phyloP scores from a whole-genome alignment of 2,113 vertebrate genomes.

The Platichthys flesus region DNA sequence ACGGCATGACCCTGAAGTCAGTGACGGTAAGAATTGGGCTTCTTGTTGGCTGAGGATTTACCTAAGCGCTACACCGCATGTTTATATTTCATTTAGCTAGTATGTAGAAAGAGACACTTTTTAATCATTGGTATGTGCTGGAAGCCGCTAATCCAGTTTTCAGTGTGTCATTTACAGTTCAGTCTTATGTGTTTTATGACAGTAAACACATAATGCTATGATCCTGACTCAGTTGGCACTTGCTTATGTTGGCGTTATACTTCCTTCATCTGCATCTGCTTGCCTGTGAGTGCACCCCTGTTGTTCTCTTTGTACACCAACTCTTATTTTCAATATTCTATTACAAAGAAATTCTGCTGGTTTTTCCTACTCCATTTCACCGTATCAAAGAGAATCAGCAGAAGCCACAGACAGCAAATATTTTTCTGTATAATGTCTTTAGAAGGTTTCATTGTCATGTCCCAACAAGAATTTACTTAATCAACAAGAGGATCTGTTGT shows the following conservation, averaged over 20 bases:
- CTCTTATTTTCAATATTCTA: too few relatives aligned
- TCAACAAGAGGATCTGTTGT: not conserved
- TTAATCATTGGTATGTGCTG: not conserved
- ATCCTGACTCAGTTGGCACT: not conserved
- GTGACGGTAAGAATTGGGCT: slow-evolving; percentile 91
- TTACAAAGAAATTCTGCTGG: too few relatives aligned
- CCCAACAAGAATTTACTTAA: not conserved
- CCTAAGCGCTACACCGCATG: too few relatives aligned
- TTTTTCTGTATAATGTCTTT: too few relatives aligned
- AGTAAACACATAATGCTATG: too few relatives aligned
- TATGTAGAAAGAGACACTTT: not conserved
- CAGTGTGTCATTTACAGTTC: not conserved
- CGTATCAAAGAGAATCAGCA: not conserved
- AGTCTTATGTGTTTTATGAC: not conserved
- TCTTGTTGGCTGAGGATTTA: not conserved
- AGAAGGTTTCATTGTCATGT: too few relatives aligned
- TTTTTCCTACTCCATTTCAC: not conserved
- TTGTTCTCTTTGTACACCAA: too few relatives aligned
- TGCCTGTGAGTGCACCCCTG: not conserved
- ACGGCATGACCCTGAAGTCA: slow-evolving; percentile 98
- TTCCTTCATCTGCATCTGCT: not conserved
- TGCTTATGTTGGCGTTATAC: not conserved
- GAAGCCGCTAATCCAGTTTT: not conserved
- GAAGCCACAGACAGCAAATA: not conserved
- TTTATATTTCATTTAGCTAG: not conserved